Conservation (phyloP, 35 echinoderm and acorn worm species). For the Diadema setosum region DNA sequence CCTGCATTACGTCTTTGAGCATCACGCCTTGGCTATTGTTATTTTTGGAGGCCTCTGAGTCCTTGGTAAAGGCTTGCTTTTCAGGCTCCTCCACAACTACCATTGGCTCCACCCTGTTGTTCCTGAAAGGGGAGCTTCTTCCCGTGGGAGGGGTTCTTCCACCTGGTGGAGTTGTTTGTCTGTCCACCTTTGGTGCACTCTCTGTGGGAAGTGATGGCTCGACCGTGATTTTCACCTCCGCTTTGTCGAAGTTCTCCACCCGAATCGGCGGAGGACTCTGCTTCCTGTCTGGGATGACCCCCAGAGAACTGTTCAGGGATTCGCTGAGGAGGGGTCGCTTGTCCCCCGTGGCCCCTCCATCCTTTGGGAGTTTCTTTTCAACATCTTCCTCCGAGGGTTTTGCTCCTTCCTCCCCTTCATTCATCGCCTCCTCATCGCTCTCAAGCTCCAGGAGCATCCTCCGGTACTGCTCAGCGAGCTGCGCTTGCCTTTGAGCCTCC, state of each 20-base stretch:
- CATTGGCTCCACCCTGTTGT: constrained; percentile 40
- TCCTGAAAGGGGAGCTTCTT: constrained; percentile 36
- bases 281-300: not conserved
- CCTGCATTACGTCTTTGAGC: not conserved
- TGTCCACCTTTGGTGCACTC: not conserved
- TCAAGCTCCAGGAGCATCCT: not conserved
- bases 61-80: not conserved
- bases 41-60: not conserved
- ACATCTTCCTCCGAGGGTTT: not conserved
- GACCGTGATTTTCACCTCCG: not conserved
- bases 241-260: not conserved
- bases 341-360: not conserved
- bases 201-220: not conserved
- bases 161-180: not conserved
- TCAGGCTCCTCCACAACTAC: not conserved
- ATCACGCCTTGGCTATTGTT: not conserved
- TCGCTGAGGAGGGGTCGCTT: not conserved
- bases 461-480: not conserved
- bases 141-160: not conserved
- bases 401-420: not conserved
- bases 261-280: not conserved
- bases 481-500: not conserved
- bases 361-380: not conserved
- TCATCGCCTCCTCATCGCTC: not conserved
- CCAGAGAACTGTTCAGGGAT: not conserved